Evolutionary conservation across 2,113 vertebrate genomes (phyloP).

Genomic region (Oreochromis tanganicae): DNA sequence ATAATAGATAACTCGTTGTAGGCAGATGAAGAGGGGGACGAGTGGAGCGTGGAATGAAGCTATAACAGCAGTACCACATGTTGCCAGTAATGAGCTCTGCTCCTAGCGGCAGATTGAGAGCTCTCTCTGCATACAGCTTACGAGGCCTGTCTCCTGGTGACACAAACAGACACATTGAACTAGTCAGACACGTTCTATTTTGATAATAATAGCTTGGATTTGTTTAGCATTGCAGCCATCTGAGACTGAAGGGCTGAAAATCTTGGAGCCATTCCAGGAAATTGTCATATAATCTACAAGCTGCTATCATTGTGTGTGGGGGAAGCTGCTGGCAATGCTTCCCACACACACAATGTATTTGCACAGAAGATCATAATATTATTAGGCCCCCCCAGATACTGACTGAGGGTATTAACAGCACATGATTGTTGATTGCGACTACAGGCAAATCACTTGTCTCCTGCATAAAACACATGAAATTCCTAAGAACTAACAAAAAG

Average conservation of each 20-base stretch:
- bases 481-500: not conserved
- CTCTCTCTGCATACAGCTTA: constrained; percentile 77
- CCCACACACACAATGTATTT: not conserved
- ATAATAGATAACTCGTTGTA: rapidly evolving
- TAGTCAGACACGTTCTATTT: not conserved
- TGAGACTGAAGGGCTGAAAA: not conserved
- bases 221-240: not conserved
- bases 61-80: constrained; percentile 68
- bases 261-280: constrained; percentile 2
- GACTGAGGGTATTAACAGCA: not conserved
- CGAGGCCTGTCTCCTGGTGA: constrained; percentile 73
- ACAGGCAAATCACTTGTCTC: not conserved
- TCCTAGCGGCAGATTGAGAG: constrained; percentile 76
- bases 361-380: not conserved
- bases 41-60: not conserved
- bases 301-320: not conserved
- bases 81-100: constrained; percentile 79
- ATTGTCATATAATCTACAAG: not conserved
- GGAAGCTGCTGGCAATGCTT: not conserved
- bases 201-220: not conserved
- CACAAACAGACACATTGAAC: not conserved
- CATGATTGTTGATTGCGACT: not conserved
- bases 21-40: not conserved
- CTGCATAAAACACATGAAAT: not conserved
- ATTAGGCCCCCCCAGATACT: not conserved